These are phyloP conservation scores for Rhineura floridana DNA, from an alignment of 2,113 vertebrate genomes.

Conservation along the genomic window DNA sequence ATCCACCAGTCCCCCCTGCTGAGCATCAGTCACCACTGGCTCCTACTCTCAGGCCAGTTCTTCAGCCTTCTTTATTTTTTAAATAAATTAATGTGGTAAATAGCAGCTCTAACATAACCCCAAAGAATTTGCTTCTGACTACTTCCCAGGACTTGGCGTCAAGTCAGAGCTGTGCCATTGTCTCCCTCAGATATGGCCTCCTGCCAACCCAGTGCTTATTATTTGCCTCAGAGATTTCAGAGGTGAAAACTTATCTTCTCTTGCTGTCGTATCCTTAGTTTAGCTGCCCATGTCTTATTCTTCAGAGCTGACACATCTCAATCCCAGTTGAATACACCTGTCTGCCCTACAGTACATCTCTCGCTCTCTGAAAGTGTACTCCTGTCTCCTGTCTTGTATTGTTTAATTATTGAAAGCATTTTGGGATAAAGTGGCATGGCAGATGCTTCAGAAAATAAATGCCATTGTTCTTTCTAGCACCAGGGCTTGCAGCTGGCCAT, in stretches of 20 bases:
- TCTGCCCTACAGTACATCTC: not conserved
- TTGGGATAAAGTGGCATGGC: conserved; percentile 24
- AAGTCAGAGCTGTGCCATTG: conserved; percentile 12
- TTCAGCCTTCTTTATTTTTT: conserved; percentile 15
- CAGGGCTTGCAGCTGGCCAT: not conserved
- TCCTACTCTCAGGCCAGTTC: conserved; percentile 13
- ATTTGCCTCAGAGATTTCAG: conserved; percentile 24
- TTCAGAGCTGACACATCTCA: conserved; percentile 24
- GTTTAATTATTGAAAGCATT: conserved; percentile 42
- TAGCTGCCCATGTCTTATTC: conserved; percentile 27
- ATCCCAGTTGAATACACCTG: conserved; percentile 28
- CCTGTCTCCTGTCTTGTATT: conserved; percentile 33
- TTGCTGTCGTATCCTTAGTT: conserved; percentile 5
- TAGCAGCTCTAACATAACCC: conserved; percentile 6
- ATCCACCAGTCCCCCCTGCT: too few species aligned
- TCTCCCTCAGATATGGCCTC: conserved; percentile 22
- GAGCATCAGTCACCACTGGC: too few species aligned
- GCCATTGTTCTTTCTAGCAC: not conserved
- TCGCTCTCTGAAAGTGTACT: conserved; percentile 12
- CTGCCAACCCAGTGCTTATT: conserved; percentile 44
- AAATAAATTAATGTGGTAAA: conserved; percentile 49
- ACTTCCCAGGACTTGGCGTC: conserved; percentile 19
- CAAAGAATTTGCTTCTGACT: conserved; percentile 42
- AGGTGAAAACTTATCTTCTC: conserved; percentile 18
- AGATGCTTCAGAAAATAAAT: conserved; percentile 21